Conservation (phyloP, 2,797 vertebrate species). For the Malacoraja senta region DNA sequence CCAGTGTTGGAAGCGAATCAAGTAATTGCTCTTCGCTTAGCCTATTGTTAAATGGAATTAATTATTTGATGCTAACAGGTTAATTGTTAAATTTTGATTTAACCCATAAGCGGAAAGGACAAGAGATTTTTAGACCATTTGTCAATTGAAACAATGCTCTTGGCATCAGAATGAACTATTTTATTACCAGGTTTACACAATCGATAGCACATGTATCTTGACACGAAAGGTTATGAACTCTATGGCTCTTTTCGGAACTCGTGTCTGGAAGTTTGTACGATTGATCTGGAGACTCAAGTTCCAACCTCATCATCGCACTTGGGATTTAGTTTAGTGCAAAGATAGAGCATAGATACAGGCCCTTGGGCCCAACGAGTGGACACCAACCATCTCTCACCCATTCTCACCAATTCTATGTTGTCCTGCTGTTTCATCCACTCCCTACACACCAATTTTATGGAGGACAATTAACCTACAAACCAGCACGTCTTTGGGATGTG, state of each 20-base stretch:
- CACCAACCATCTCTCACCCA: too few species aligned
- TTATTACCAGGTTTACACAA: neutral
- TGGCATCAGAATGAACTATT: neutral
- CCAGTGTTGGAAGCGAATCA: neutral
- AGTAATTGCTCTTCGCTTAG: neutral
- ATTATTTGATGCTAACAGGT: neutral
- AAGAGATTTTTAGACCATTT: neutral
- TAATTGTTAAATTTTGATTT: neutral
- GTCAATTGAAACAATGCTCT: neutral
- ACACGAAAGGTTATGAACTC: neutral
- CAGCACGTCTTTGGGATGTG: too few species aligned
- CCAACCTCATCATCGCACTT: too few species aligned
- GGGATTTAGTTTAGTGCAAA: too few species aligned
- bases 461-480: too few species aligned
- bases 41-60: neutral
- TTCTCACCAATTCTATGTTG: too few species aligned
- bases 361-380: too few species aligned
- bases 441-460: too few species aligned
- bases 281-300: too few species aligned
- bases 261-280: too few species aligned
- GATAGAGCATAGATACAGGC: too few species aligned
- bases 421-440: too few species aligned
- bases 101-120: neutral
- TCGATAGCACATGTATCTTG: neutral
- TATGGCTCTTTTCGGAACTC: neutral